Evolutionary conservation across 2,888 invertebrate species (phyloP).

Genomic region (Trichopoda pennipes): DNA sequence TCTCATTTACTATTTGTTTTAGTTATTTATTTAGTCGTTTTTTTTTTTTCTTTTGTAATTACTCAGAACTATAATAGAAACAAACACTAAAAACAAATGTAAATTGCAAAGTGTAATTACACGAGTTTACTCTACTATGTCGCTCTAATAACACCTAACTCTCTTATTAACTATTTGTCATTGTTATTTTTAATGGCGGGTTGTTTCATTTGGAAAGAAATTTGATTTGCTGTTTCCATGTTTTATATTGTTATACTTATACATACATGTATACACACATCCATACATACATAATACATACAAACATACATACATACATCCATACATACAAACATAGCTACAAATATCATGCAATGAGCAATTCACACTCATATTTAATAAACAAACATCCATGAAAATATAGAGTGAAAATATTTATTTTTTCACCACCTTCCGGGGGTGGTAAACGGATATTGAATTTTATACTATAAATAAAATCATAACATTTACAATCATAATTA

Average conservation of each 20-base stretch:
- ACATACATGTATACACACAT: too few relatives aligned
- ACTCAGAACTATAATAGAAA: not conserved
- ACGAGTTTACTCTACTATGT: too few relatives aligned
- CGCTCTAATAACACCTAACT: not conserved
- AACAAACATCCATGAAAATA: not conserved
- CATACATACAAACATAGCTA: not conserved
- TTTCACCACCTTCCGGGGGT: too few relatives aligned
- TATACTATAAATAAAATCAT: too few relatives aligned
- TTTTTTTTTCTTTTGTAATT: not conserved
- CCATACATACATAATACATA: too few relatives aligned
- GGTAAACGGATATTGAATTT: too few relatives aligned
- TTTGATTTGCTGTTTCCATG: constrained; percentile 70
- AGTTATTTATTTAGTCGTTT: not conserved
- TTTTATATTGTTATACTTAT: not conserved
- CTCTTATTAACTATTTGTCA: constrained; percentile 26
- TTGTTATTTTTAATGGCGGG: constrained; percentile 25
- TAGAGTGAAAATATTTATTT: not conserved
- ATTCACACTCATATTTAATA: not conserved
- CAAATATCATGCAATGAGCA: not conserved
- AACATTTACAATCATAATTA: too few relatives aligned
- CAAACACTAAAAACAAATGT: not conserved
- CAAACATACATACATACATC: too few relatives aligned
- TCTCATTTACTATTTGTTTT: not conserved
- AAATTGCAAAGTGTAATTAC: too few relatives aligned
- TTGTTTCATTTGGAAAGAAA: constrained; percentile 55